phyloP scores from a whole-genome alignment of 1,140 invertebrate genomes.

The Zelostemma sp. region DNA sequence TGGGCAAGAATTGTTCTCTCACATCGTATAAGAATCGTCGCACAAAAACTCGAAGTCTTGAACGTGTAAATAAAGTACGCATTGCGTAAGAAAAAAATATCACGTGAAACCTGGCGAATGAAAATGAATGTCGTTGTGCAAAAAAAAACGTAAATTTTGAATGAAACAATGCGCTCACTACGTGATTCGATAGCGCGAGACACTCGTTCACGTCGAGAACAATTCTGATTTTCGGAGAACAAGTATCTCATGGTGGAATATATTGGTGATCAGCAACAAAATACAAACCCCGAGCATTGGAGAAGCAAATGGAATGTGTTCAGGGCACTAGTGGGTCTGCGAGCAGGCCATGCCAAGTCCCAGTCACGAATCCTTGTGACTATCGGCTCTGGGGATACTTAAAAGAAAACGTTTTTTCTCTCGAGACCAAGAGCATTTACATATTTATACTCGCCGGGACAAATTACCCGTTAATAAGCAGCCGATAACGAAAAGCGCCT shows the following conservation, averaged over 20 bases:
- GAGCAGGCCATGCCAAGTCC: slow-evolving; percentile 64
- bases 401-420: slow-evolving; percentile 63
- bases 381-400: slow-evolving; percentile 63
- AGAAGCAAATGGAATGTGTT: slow-evolving; percentile 65
- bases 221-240: slow-evolving; percentile 54
- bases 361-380: slow-evolving; percentile 64
- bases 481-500: slow-evolving; percentile 38
- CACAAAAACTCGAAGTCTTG: slow-evolving; percentile 26
- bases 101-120: slow-evolving; percentile 41
- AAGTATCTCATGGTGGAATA: slow-evolving; percentile 57
- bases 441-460: slow-evolving; percentile 38
- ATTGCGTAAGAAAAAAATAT: slow-evolving; percentile 26
- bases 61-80: not conserved
- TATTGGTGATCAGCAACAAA: slow-evolving; percentile 66
- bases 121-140: slow-evolving; percentile 44
- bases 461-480: slow-evolving; percentile 45
- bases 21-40: slow-evolving; percentile 6
- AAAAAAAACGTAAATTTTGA: slow-evolving; percentile 45
- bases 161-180: slow-evolving; percentile 28
- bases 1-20: slow-evolving; percentile 57
- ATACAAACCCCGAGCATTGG: slow-evolving; percentile 66
- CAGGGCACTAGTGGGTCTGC: slow-evolving; percentile 65
- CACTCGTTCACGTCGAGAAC: slow-evolving; percentile 49
- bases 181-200: slow-evolving; percentile 28
- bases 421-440: slow-evolving; percentile 46